Base-by-base conservation (phyloP, 1,140 invertebrate species). In the Drosophila lini region DNA sequence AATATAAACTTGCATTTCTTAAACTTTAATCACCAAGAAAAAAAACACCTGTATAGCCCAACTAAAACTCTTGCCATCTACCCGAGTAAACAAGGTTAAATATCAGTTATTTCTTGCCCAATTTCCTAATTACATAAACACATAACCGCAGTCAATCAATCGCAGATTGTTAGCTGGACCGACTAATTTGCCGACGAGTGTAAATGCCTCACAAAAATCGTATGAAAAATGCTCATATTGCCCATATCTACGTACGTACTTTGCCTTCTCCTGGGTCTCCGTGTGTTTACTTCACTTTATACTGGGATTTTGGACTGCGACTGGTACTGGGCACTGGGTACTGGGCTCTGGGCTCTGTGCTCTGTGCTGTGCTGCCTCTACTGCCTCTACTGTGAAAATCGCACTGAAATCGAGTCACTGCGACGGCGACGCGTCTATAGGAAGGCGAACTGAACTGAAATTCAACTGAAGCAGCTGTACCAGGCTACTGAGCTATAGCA, bases 401-500 rank as follows among this genome's bases (percentile, higher is more conserved):
- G 71, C 68, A 75, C 80, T 61, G 74, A 59, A 74, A 79, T 65
- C 58, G 64, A 70, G 36, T 42, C 32, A 57, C 61, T 41, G 61
- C 40, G 48, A 42, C 61, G 22, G 62, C 32, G 31, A 70, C 61
- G 62, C 81, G 78, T 64, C 83, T 82, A 88, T 88, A 88, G 83
- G 81, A 82, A 88, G 76, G 85, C 88, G 84, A 89, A 80, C 77
- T 80, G 77, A 79, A 89, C 84, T 89, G 84, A 89, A 89, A 89
- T 90, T 90, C 78, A 81, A 89, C 84, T 89, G 84, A 89, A 90
- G 84, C 84, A 90, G 84, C 84, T 89, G 84, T 89, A 89, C 84
- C 85, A 88, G 77, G 80, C 74, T 38, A 68, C 53, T 41, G 47
- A 63, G 61, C 61, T 62, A 59, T 31, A 63, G 32, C 56, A 62